Conservation (phyloP, 37 sponge, comb jelly and placozoan genomes). For the Amphimedon queenslandica region DNA sequence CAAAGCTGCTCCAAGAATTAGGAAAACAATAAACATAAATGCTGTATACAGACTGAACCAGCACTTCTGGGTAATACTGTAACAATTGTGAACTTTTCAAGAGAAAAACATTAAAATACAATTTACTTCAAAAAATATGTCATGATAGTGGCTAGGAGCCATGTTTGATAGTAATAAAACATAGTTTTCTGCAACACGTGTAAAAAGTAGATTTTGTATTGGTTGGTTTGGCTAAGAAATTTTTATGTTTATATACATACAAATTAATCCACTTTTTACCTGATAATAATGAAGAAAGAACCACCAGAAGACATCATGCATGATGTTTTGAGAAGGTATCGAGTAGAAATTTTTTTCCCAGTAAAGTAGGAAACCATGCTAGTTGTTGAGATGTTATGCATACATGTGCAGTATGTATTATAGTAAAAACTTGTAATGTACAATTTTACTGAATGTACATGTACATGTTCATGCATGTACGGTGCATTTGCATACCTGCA, state of each 20-base stretch:
- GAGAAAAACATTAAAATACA: no score
- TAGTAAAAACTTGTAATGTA: not conserved
- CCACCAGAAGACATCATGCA: constrained; percentile 84
- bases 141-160: no score
- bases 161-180: constrained; percentile 44
- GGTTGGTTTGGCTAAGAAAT: constrained; percentile 24
- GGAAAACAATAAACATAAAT: constrained; percentile 74
- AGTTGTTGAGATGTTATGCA: not conserved
- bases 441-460: not conserved
- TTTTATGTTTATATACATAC: not conserved
- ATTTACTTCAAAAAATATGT: no score
- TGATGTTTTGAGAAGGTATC: constrained; percentile 32
- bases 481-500: no score
- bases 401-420: not conserved
- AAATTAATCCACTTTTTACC: constrained; percentile 1
- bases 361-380: constrained; percentile 12
- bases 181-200: constrained; percentile 65
- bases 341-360: constrained; percentile 54
- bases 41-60: constrained; percentile 79
- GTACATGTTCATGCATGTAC: no score
- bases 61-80: constrained; percentile 60
- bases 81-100: not conserved
- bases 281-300: constrained; percentile 78
- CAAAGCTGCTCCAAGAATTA: constrained; percentile 84
- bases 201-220: constrained; percentile 59